Percentiles rank a stretch among this genome's conserved stretches.
Conservation (phyloP, 2,888 invertebrate species). For the Drosophila nr. fundita region DNA sequence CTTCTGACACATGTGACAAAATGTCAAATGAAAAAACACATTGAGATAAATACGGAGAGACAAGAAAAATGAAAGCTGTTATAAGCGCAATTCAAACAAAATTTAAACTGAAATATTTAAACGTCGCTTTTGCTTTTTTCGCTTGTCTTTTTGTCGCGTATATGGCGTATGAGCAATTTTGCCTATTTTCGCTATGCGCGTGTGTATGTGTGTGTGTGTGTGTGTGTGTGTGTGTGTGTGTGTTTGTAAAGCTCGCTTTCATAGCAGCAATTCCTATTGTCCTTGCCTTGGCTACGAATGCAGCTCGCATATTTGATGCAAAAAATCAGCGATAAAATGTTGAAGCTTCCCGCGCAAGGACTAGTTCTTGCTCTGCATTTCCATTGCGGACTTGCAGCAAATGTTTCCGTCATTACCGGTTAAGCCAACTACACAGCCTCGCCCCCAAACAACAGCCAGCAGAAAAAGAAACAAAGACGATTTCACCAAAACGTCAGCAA, state of each 20-base stretch:
- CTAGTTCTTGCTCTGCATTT: constrained; percentile 51
- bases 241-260: constrained; percentile 22
- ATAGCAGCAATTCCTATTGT: constrained; percentile 29
- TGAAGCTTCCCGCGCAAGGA: constrained; percentile 27
- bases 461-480: constrained; percentile 37
- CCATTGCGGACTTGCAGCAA: constrained; percentile 66
- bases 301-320: constrained; percentile 67
- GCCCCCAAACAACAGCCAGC: constrained; percentile 17
- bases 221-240: constrained; percentile 5
- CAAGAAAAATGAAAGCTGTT: not conserved
- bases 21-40: constrained; percentile 47
- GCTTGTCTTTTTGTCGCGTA: constrained; percentile 36
- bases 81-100: constrained; percentile 24
- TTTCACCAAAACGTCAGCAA: constrained; percentile 71
- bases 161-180: constrained; percentile 55
- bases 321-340: constrained; percentile 71
- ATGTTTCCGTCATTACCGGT: constrained; percentile 71
- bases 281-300: constrained; percentile 41
- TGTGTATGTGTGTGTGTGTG: not conserved
- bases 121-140: constrained; percentile 24
- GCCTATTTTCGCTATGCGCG: constrained; percentile 16
- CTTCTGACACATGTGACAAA: constrained; percentile 60
- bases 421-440: constrained; percentile 38
- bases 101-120: constrained; percentile 62
- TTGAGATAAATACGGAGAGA: constrained; percentile 7